phyloP scores from a whole-genome alignment of 1,140 invertebrate genomes.

The Diplogasteroides magnus region DNA sequence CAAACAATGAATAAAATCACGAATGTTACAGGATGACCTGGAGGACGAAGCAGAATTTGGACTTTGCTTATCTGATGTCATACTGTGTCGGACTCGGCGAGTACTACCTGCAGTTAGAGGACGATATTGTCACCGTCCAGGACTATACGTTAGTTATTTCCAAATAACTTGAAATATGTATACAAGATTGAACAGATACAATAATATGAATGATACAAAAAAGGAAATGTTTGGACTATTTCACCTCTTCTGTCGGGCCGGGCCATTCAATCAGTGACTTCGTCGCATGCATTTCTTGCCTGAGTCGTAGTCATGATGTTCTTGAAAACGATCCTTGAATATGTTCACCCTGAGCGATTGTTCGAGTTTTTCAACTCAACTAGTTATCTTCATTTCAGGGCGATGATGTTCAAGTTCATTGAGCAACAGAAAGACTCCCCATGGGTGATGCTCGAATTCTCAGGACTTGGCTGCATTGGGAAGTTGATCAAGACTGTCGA shows the following conservation, averaged over 20 bases:
- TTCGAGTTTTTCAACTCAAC: no score
- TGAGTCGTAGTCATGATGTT: no score
- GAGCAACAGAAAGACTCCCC: constrained; percentile 68
- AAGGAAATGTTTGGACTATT: no score
- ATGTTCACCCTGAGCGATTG: no score
- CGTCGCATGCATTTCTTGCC: no score
- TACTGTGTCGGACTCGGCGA: constrained; percentile 62
- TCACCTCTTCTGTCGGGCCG: no score
- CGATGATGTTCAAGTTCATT: constrained; percentile 68
- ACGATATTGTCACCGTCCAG: constrained; percentile 80
- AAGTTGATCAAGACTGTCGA: constrained; percentile 88
- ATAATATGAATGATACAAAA: no score
- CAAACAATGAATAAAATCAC: no score
- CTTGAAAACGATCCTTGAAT: no score
- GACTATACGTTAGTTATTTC: constrained; percentile 65
- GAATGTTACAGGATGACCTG: constrained; percentile 67
- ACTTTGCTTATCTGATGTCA: constrained; percentile 91
- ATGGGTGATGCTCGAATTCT: constrained; percentile 94
- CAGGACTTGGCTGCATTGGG: constrained; percentile 83
- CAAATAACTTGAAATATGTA: no score
- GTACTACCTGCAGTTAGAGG: constrained; percentile 72
- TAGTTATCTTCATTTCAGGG: constrained; percentile 26
- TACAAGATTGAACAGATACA: no score
- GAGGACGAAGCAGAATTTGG: constrained; percentile 92
- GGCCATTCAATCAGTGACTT: no score